phyloP scores from a whole-genome alignment of 2,888 invertebrate genomes.

The Pheosia tremula region DNA sequence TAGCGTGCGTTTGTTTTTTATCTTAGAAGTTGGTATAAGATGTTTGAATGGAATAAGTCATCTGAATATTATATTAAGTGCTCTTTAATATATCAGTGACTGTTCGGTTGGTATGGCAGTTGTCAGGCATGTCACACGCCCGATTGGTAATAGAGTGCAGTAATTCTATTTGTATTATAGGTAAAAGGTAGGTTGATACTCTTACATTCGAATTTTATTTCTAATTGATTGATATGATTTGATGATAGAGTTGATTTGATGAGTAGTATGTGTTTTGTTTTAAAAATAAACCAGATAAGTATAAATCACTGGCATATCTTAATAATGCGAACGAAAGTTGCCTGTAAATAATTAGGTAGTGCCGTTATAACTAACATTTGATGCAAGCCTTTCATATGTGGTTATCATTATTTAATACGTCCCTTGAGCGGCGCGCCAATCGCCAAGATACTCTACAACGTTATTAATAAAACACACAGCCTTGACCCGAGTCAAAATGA shows the following conservation, averaged over 20 bases:
- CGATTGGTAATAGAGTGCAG: background rate
- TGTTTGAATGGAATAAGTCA: constrained; percentile 9
- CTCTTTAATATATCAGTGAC: constrained; percentile 5
- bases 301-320: no score
- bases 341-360: background rate
- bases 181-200: no score
- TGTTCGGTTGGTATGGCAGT: constrained; percentile 2
- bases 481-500: constrained; percentile 38
- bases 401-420: constrained; percentile 45
- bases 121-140: background rate
- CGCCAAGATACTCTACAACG: constrained; percentile 44
- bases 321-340: no score
- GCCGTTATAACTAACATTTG: constrained; percentile 23
- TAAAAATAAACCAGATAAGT: no score
- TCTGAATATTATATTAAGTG: constrained; percentile 3
- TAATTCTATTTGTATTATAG: no score
- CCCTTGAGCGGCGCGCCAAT: constrained; percentile 41
- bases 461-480: constrained; percentile 60
- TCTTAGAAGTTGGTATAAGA: background rate
- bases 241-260: no score
- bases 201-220: no score
- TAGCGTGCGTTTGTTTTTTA: constrained; percentile 6
- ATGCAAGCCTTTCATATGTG: constrained; percentile 38
- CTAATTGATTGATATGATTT: no score
- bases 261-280: no score